Evolutionary conservation across 2,797 vertebrate genomes (phyloP).

Genomic region (Ptychadena robeensis): DNA sequence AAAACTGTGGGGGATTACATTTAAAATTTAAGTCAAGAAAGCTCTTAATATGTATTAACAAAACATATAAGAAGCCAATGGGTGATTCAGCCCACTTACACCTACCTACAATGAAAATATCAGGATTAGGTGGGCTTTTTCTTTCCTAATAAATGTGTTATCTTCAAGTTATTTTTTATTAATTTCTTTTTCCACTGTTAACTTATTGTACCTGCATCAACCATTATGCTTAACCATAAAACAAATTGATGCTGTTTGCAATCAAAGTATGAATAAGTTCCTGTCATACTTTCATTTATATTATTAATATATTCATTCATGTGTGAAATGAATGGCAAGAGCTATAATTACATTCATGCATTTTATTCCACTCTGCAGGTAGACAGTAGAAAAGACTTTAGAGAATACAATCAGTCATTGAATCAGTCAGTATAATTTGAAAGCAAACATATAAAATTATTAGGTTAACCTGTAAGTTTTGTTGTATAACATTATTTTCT

Average conservation of each 20-base stretch:
- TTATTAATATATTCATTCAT: slow-evolving; percentile 34
- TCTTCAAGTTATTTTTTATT: neutral
- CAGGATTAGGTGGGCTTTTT: neutral
- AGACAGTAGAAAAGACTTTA: slow-evolving; percentile 16
- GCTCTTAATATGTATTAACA: neutral
- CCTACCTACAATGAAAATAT: neutral
- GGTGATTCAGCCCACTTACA: neutral
- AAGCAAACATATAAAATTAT: slow-evolving; percentile 18
- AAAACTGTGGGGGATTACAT: neutral
- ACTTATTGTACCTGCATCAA: slow-evolving; percentile 6
- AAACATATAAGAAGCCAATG: neutral
- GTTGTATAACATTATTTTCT: slow-evolving; percentile 10
- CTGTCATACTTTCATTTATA: slow-evolving; percentile 30
- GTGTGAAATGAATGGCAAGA: slow-evolving; percentile 43
- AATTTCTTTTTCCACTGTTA: slow-evolving; percentile 1
- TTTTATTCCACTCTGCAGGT: slow-evolving; percentile 18
- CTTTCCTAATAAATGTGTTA: neutral
- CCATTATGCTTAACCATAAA: neutral
- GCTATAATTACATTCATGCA: slow-evolving; percentile 28
- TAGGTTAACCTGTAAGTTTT: slow-evolving; percentile 22
- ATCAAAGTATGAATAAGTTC: slow-evolving; percentile 26
- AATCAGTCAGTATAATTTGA: slow-evolving; percentile 18
- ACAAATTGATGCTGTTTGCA: slow-evolving; percentile 33
- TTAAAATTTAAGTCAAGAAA: neutral
- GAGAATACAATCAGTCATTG: slow-evolving; percentile 25